Base-by-base conservation (phyloP, 2,113 vertebrate species). In the Myanophis thanlyinensis region DNA sequence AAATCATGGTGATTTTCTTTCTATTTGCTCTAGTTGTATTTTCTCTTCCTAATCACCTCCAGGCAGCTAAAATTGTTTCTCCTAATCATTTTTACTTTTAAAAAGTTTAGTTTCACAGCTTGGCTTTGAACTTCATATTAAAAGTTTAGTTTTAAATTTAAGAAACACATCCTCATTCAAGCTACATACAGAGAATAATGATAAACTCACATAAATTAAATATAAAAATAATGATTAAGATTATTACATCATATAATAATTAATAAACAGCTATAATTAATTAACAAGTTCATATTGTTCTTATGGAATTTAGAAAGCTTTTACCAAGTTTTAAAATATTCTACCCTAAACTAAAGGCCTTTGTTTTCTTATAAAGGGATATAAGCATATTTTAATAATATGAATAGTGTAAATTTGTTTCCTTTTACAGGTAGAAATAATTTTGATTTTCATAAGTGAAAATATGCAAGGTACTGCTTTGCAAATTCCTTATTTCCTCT, bases 11-110 rank as follows among this genome's bases (percentile, higher is more conserved):
- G 10, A 87, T 91, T 96, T 95, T 96, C 91, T 95, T 95, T 47
- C 94, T 88, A 90, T 94, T 96, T 96, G 15, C 88, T 95, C 30
- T 89, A 89, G 46, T 89, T 92, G 51, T 93, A 93, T 96, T 91
- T 87, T 53, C 44, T 1, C 54, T 93, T 91, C 11, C 1, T 54
- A 93, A 2, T 91, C 92, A 59, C 25, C 87, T 52, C 46, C 49
- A 46, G 47, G 30, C 54, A 54, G 15, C 80, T 92, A n/a, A 95
- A 95, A 89, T 93, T 80, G 62, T 54, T 51, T 85, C 6, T 95
- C 30, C 90, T 95, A 92, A 95, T 88, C 94, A 89, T 93, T 96
- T 96, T 90, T 22, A 11, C 15, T 86, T 96, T 86, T 84, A 7
- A 10, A 85, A 93, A 94, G 35, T 89, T 53, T 6, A 94, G 93